phyloP scores from a whole-genome alignment of 2,888 invertebrate species.

The Drosophila ochracea region DNA sequence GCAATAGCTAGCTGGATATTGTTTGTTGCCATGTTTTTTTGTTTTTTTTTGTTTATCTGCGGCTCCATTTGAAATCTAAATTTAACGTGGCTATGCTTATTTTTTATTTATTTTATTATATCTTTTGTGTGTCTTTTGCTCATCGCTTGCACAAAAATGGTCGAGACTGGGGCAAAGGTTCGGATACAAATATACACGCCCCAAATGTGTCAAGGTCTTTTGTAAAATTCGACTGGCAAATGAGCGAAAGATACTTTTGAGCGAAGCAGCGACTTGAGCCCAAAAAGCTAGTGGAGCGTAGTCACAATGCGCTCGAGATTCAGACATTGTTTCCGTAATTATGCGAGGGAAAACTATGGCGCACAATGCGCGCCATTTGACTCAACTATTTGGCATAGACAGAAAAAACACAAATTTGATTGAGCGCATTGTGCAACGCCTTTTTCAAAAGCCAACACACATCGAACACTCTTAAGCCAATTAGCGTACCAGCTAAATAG shows the following conservation, averaged over 20 bases:
- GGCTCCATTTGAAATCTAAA: slow-evolving; percentile 48
- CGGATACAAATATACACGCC: slow-evolving; percentile 44
- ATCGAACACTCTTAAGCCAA: slow-evolving; percentile 66
- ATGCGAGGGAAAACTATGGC: slow-evolving; percentile 63
- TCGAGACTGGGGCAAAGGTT: slow-evolving; percentile 47
- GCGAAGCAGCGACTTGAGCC: slow-evolving; percentile 6
- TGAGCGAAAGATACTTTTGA: slow-evolving; percentile 55
- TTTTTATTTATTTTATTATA: slow-evolving; percentile 2
- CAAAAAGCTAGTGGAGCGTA: slow-evolving; percentile 49
- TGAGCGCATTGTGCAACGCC: slow-evolving; percentile 68
- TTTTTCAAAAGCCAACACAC: slow-evolving; percentile 44
- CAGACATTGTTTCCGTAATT: slow-evolving; percentile 56
- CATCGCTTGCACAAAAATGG: slow-evolving; percentile 33
- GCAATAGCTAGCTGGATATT: slow-evolving; percentile 41
- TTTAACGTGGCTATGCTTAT: slow-evolving; percentile 21
- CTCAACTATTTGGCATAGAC: slow-evolving; percentile 49
- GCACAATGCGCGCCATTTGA: slow-evolving; percentile 69
- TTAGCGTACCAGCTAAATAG: slow-evolving; percentile 64
- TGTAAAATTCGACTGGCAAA: slow-evolving; percentile 71
- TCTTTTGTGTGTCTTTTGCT: slow-evolving; percentile 13
- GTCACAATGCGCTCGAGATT: slow-evolving; percentile 38
- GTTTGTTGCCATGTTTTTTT: slow-evolving; percentile 21
- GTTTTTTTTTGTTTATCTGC: slow-evolving; percentile 24
- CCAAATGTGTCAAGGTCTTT: slow-evolving; percentile 78
- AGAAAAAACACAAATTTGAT: slow-evolving; percentile 43